Percentiles rank a stretch among this genome's conserved stretches.
These are phyloP conservation scores for Ceratoteleas bidentatus DNA, from an alignment of 1,140 invertebrate genomes.

Conservation along the genomic window DNA sequence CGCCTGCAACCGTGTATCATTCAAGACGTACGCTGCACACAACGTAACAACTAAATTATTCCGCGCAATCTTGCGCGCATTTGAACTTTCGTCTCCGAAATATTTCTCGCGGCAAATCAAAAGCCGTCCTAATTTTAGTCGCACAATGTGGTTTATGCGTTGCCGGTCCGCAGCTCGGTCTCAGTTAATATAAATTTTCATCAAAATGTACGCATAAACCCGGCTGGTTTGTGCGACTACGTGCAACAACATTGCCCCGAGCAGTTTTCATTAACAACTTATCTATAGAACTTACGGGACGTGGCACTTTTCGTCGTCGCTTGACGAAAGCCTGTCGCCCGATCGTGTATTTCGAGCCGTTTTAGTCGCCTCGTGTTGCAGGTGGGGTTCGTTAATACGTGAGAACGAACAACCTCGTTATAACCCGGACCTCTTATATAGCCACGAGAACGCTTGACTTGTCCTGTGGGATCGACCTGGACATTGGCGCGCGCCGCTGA, in stretches of 20 bases:
- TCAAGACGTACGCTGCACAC: neutral
- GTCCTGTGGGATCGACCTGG: slow-evolving; percentile 56
- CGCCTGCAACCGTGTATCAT: too few relatives aligned
- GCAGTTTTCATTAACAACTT: slow-evolving; percentile 55
- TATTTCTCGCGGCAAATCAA: slow-evolving; percentile 23
- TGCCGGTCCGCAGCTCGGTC: neutral
- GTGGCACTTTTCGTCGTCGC: slow-evolving; percentile 42
- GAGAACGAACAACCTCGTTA: slow-evolving; percentile 63
- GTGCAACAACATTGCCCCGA: slow-evolving; percentile 38
- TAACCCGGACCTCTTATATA: slow-evolving; percentile 46
- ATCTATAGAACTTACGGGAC: slow-evolving; percentile 49
- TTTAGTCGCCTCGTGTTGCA: slow-evolving; percentile 49
- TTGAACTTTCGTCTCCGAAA: slow-evolving; percentile 16
- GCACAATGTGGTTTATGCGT: neutral
- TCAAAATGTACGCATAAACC: slow-evolving; percentile 50
- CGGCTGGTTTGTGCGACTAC: slow-evolving; percentile 27
- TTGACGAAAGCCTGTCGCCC: slow-evolving; percentile 53
- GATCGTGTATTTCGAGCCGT: slow-evolving; percentile 58
- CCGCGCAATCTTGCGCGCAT: neutral
- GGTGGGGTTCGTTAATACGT: slow-evolving; percentile 61
- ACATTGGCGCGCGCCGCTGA: slow-evolving; percentile 32
- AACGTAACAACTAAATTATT: slow-evolving; percentile 18
- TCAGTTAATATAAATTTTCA: slow-evolving; percentile 43
- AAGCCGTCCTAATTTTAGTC: slow-evolving; percentile 50
- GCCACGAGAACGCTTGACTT: slow-evolving; percentile 50